phyloP scores from a whole-genome alignment of 1,140 invertebrate genomes.

The Theocolax elegans region DNA sequence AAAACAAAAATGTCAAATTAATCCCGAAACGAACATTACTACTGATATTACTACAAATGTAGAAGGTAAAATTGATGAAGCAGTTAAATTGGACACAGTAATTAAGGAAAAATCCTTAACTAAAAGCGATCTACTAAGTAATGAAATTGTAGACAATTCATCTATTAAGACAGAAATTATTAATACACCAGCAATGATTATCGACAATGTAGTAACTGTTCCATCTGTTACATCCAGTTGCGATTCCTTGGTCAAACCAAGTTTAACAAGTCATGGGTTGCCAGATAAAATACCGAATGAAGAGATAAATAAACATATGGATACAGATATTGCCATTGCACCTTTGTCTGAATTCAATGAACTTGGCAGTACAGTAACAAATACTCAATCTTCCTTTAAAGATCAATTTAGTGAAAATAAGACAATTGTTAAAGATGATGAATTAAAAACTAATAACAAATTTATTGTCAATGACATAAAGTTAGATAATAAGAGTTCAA shows the following conservation, averaged over 20 bases:
- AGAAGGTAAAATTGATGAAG: too few species aligned
- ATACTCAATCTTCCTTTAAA: not conserved
- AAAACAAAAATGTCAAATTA: too few species aligned
- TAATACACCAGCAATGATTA: not conserved
- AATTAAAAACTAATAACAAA: conserved; percentile 1
- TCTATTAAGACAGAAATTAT: conserved; percentile 8
- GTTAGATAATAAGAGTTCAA: not conserved
- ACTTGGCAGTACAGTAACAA: too few species aligned
- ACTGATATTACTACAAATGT: not conserved
- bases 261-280: conserved; percentile 44
- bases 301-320: conserved; percentile 30
- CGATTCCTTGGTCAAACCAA: not conserved
- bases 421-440: not conserved
- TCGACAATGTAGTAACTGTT: not conserved
- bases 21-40: not conserved
- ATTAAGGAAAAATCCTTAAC: too few species aligned
- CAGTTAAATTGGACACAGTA: too few species aligned
- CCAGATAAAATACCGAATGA: conserved; percentile 49
- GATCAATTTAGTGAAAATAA: conserved; percentile 1
- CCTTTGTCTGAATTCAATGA: not conserved
- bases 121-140: not conserved
- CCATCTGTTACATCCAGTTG: not conserved
- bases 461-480: conserved; percentile 14
- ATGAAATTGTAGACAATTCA: not conserved
- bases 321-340: too few species aligned